phyloP scores from a whole-genome alignment of 2,113 vertebrate genomes.

The Ciconia maguari region DNA sequence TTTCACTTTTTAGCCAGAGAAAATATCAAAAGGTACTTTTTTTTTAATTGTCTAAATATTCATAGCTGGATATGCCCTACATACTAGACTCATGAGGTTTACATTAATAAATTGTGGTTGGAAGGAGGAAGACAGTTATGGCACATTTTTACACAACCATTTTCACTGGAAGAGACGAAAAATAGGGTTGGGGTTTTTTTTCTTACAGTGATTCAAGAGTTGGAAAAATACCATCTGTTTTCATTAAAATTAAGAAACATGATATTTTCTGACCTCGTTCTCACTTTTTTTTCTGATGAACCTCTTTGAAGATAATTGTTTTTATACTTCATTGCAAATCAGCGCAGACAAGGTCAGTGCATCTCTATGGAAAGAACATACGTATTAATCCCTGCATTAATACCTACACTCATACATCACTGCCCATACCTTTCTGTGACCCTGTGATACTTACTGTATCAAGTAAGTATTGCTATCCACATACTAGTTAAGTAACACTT shows the following conservation, averaged over 20 bases:
- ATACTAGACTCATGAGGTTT: not conserved
- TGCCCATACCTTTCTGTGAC: not conserved
- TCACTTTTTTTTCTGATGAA: not conserved
- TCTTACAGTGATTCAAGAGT: not conserved
- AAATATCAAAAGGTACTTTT: not conserved
- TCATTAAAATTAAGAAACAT: not conserved
- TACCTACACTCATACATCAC: not conserved
- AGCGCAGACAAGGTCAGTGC: not conserved
- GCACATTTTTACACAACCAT: not conserved
- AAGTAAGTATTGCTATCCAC: not conserved
- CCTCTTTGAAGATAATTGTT: not conserved
- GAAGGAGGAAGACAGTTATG: not conserved
- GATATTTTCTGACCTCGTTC: not conserved
- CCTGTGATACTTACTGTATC: not conserved
- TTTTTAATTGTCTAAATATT: not conserved
- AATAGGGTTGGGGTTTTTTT: not conserved
- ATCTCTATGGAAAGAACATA: not conserved
- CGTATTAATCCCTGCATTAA: not conserved
- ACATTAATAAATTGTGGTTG: not conserved
- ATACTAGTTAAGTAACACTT: not conserved
- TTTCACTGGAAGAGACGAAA: not conserved
- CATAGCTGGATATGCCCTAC: not conserved
- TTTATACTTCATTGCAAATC: not conserved
- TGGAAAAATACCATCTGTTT: conserved; percentile 11
- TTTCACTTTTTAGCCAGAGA: not conserved